These are phyloP conservation scores for Rhincodon typus DNA, from an alignment of 2,797 vertebrate genomes.

Conservation along the genomic window DNA sequence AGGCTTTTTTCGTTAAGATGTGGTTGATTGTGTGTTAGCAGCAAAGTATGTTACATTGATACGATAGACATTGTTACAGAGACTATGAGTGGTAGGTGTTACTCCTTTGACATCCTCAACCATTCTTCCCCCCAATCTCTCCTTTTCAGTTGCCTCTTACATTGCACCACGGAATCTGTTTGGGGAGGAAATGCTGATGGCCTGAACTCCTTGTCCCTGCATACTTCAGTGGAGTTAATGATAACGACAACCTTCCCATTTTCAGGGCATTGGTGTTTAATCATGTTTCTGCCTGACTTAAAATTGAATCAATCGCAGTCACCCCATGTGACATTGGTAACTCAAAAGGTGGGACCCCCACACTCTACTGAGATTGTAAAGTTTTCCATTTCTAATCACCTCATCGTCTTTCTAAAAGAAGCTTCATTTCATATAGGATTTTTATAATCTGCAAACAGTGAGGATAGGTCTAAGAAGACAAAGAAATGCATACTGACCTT, in stretches of 20 bases:
- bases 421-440: not conserved
- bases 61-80: no score
- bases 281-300: not conserved
- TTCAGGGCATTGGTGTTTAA: not conserved
- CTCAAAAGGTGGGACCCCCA: not conserved
- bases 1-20: no score
- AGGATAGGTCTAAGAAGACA: not conserved
- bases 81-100: no score
- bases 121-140: no score
- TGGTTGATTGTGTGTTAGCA: no score
- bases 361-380: not conserved
- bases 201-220: not conserved
- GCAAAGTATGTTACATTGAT: no score
- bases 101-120: no score
- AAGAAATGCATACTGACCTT: not conserved
- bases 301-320: not conserved
- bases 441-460: not conserved
- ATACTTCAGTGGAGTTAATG: not conserved
- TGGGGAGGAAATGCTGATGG: not conserved
- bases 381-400: not conserved
- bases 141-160: not conserved
- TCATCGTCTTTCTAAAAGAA: not conserved
- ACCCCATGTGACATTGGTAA: not conserved
- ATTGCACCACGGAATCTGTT: not conserved
- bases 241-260: not conserved